A percentile compares a stretch with the other conserved stretches of the same genome.
phyloP scores from a whole-genome alignment of 2,888 invertebrate species.

The Erebia epiphron region DNA sequence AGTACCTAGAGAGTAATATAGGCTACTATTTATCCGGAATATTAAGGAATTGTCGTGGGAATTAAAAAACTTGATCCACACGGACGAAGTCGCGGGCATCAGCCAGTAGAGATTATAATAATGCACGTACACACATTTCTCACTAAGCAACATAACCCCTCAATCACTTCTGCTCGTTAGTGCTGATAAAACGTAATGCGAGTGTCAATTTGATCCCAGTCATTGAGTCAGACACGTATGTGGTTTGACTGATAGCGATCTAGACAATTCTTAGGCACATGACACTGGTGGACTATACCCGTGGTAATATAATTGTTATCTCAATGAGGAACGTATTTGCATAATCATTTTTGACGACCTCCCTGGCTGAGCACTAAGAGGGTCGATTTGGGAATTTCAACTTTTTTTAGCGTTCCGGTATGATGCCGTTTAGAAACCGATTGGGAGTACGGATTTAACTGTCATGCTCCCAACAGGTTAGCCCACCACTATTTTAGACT shows the following conservation, averaged over 20 bases:
- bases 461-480: too few relatives aligned
- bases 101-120: background rate
- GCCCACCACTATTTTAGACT: too few relatives aligned
- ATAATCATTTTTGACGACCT: too few relatives aligned
- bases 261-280: background rate
- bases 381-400: too few relatives aligned
- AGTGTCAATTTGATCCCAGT: constrained; percentile 14
- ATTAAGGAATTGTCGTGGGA: too few relatives aligned
- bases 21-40: too few relatives aligned
- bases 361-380: too few relatives aligned
- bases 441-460: too few relatives aligned
- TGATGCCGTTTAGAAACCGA: too few relatives aligned
- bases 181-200: constrained; percentile 19
- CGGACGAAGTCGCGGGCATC: background rate
- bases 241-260: background rate
- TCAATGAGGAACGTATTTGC: background rate
- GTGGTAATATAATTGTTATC: constrained; percentile 3
- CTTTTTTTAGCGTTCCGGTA: too few relatives aligned
- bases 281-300: constrained; percentile 12
- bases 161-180: constrained; percentile 4
- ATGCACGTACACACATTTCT: background rate
- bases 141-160: background rate
- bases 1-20: too few relatives aligned
- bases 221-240: constrained; percentile 4
- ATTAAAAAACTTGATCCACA: too few relatives aligned